A percentile compares a stretch with the other conserved stretches of the same genome.
phyloP scores from a whole-genome alignment of 2,888 invertebrate species.

The Nowickia ferox region DNA sequence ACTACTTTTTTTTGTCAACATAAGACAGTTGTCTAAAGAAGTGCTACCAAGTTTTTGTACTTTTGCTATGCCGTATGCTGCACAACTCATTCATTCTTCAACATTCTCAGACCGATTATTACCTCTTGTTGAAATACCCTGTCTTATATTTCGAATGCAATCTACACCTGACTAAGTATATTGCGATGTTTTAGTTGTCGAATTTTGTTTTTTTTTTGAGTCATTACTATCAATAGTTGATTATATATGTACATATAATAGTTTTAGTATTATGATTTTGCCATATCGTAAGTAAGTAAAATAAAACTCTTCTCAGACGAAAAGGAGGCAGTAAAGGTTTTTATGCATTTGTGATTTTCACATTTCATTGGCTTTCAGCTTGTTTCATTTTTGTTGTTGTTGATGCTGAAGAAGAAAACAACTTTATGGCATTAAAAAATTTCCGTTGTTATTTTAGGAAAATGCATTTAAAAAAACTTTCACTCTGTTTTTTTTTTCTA shows the following conservation, averaged over 20 bases:
- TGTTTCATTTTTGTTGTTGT: constrained; percentile 58
- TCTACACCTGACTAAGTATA: constrained; percentile 38
- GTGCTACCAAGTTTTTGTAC: too few relatives aligned
- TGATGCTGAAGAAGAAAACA: constrained; percentile 54
- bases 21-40: too few relatives aligned
- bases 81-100: too few relatives aligned
- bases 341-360: constrained; percentile 73
- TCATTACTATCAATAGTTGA: constrained; percentile 49
- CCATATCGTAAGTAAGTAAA: constrained; percentile 42
- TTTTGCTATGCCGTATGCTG: too few relatives aligned
- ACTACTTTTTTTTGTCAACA: too few relatives aligned
- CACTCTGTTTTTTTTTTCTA: constrained; percentile 29
- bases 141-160: constrained; percentile 18
- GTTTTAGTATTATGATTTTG: constrained; percentile 24
- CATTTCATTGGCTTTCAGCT: constrained; percentile 74
- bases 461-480: constrained; percentile 53
- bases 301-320: constrained; percentile 18
- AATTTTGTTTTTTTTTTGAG: constrained; percentile 23
- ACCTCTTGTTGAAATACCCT: constrained; percentile 11
- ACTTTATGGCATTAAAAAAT: constrained; percentile 48
- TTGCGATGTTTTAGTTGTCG: constrained; percentile 28
- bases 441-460: constrained; percentile 60
- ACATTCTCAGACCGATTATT: too few relatives aligned
- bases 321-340: constrained; percentile 49
- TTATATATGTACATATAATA: background rate